Base-by-base conservation (phyloP, 1,140 invertebrate genomes). In the Holcopasites calliopsidis region DNA sequence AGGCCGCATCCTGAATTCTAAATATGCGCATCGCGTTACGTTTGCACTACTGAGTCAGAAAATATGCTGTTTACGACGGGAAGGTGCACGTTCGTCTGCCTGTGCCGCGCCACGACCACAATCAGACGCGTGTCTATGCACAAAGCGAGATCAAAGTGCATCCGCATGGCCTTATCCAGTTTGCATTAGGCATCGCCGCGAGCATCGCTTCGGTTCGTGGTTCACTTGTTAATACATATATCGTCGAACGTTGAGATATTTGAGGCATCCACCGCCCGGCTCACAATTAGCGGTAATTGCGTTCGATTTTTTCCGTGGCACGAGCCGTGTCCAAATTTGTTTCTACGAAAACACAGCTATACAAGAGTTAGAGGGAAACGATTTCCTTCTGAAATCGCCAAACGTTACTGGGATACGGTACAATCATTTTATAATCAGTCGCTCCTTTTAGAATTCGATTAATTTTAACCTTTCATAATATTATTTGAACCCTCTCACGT, bases 41-140 rank as follows among this genome's bases (percentile, higher is more conserved):
- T 86, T 72, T 87, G 86, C 82, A 70, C 77, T 85, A 85, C 79
- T 83, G 86, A 84, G 79, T 84, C 84, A 82, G 85, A 88, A 88
- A 88, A 85, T 88, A 88, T 86, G 85, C 84, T 86, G 84, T 87
- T 87, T 87, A 87, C 81, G 35, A 49, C 26, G 8, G 61, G 47
- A 44, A 33, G 35, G 23, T 62, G 71, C 61, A 35, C 58, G 38
- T 44, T 44, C 42, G 2, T n/a, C n/a, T 28, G 35, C 23, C 6
- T 58, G 0, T 18, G 44, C 8, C 16, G 11, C 8, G 28, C 23
- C 1, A 18, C 35, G 52, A 54, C 52, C 52, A 28, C 52, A 54
- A 16, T 23, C 52, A 54, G 52, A 31, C 44, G 7, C 1, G 18
- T n/a, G 52, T 54, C 52, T 54, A 54, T 35, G 47, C n/a, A 44